Percentiles rank a stretch among this genome's conserved stretches.
Evolutionary conservation across 1,140 invertebrate genomes (phyloP).

Genomic region (Physella acuta): DNA sequence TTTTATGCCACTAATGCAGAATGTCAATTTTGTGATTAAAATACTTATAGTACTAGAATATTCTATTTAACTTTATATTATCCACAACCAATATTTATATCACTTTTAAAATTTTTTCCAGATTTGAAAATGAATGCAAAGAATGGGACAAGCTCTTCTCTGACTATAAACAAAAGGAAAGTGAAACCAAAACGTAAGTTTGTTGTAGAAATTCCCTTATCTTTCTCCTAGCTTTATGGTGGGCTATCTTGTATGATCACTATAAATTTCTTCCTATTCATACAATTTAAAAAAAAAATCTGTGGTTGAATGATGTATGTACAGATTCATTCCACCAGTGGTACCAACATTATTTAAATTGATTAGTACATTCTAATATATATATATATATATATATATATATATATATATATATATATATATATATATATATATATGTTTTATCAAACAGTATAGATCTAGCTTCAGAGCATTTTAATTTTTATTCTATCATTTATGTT

Average conservation of each 20-base stretch:
- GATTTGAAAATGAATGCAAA: background rate
- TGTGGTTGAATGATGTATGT: background rate
- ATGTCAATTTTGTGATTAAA: background rate
- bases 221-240: background rate
- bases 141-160: background rate
- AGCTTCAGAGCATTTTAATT: too few relatives aligned
- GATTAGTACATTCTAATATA: background rate
- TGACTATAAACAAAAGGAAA: background rate
- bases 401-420: too few relatives aligned
- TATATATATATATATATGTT: too few relatives aligned
- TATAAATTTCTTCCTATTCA: background rate
- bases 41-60: background rate
- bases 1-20: background rate
- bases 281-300: too few relatives aligned
- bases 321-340: background rate
- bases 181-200: background rate
- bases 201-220: background rate
- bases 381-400: too few relatives aligned
- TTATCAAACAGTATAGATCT: too few relatives aligned
- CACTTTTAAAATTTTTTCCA: too few relatives aligned
- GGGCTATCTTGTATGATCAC: background rate
- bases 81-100: too few relatives aligned
- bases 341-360: background rate
- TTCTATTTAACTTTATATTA: background rate
- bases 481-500: too few relatives aligned